Evolutionary conservation across 2,888 invertebrate species (phyloP), one percentile per base, ranked within the genome.

Genomic region (Polylopha cassiicola): DNA sequence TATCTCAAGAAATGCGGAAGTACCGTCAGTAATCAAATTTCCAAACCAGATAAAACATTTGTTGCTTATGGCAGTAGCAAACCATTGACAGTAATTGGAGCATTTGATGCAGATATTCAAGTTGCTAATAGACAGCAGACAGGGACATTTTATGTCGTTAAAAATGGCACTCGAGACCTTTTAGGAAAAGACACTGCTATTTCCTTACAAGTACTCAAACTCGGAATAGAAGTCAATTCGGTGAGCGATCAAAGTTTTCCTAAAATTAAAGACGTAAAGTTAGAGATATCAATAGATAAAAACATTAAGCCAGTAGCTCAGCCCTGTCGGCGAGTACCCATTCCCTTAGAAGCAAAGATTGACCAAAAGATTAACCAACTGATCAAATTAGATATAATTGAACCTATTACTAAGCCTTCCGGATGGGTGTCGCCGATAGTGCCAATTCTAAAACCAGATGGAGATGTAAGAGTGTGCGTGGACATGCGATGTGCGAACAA

Each of bases 61-160:
- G 2, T 14, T 2, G 39, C 39, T 11, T 39, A 33, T 11, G 39
- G 39, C 2, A 29, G 28, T 13, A 4, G 17, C n/a, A 16, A 9
- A 15, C 23, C 39, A 7, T 16, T 39, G 8, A 28, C 7, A n/a
- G 17, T 32, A 13, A 13, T 29, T 9, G 39, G 33, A 3, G 27
- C 33, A n/a, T 32, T 39, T 28, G 33, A 39, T 11, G 15, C 32
- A 4, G 4, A 1, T 3, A 41, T 34, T 41, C n/a, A n/a, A n/a
- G n/a, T n/a, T n/a, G n/a, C n/a, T n/a, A n/a, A n/a, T n/a, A n/a
- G n/a, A n/a, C n/a, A n/a, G n/a, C n/a, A n/a, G n/a, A n/a, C n/a
- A n/a, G n/a, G n/a, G n/a, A n/a, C n/a, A n/a, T n/a, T 53, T 28
- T 53, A 49, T 30, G 50, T 54, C 3, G 44, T 54, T 6, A 18